phyloP scores from a whole-genome alignment of 2,797 vertebrate genomes.

The Pseudocheirus occidentalis region DNA sequence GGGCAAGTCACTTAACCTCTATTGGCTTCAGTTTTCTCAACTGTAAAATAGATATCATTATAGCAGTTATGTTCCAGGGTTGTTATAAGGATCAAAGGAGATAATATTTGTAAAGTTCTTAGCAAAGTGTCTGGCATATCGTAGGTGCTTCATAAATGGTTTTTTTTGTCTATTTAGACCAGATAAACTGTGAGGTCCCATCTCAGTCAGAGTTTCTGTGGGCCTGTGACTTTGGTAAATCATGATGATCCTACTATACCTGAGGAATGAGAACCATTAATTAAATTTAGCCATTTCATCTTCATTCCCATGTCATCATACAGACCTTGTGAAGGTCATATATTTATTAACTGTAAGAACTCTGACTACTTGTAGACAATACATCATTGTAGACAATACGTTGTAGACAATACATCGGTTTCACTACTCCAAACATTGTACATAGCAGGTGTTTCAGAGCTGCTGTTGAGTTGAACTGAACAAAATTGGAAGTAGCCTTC shows the following conservation, averaged over 20 bases:
- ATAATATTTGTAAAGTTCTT: not conserved
- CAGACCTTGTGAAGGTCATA: not conserved
- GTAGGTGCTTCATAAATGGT: not conserved
- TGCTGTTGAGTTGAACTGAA: not conserved
- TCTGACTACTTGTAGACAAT: slow-evolving; percentile 26
- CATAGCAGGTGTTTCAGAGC: not conserved
- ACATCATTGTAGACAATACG: not conserved
- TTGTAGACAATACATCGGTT: not conserved
- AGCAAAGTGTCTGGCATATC: not conserved
- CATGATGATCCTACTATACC: not conserved
- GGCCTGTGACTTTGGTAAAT: slow-evolving; percentile 28
- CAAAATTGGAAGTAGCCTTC: not conserved
- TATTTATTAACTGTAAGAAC: not conserved
- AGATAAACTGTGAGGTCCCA: not conserved
- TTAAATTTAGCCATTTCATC: not conserved
- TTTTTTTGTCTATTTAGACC: not conserved
- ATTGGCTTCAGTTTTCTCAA: not conserved
- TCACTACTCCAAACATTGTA: slow-evolving; percentile 6
- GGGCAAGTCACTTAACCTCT: too few species aligned
- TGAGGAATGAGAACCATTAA: not conserved
- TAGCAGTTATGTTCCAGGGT: not conserved
- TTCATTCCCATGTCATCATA: not conserved
- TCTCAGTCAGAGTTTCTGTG: not conserved
- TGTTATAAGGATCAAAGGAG: not conserved
- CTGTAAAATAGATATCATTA: not conserved